Percentiles rank a stretch among this genome's conserved stretches.
phyloP scores from a whole-genome alignment of 2,888 invertebrate species.

The Cephus sareptanus region DNA sequence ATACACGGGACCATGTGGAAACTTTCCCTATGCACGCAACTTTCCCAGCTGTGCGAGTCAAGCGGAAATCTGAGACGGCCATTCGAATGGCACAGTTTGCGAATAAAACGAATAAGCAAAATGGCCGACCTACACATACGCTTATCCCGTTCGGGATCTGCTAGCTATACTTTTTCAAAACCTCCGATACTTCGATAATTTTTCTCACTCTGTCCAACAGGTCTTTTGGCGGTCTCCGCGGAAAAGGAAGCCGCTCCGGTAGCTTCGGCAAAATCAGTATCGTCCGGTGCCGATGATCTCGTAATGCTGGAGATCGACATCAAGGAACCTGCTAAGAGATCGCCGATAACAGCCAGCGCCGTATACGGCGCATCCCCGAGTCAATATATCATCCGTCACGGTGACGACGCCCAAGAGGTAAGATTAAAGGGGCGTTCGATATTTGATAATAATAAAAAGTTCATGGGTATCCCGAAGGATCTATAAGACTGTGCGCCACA shows the following conservation, averaged over 20 bases:
- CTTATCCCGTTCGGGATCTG: not conserved
- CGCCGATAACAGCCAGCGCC: conserved; percentile 51
- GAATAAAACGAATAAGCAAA: not conserved
- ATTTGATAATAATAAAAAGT: not conserved
- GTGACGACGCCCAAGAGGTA: conserved; percentile 60
- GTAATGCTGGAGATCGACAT: conserved; percentile 59
- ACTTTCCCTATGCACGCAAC: conserved; percentile 53
- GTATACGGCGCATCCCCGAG: conserved; percentile 55
- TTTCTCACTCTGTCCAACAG: conserved; percentile 25
- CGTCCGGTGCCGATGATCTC: conserved; percentile 49
- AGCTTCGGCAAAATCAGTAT: conserved; percentile 27
- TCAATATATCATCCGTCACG: conserved; percentile 57
- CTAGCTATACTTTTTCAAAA: not conserved
- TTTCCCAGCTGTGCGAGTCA: conserved; percentile 37
- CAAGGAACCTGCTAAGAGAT: conserved; percentile 59
- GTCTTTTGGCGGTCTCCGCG: conserved; percentile 57
- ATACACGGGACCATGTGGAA: conserved; percentile 25
- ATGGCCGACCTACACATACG: not conserved
- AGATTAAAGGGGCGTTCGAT: conserved; percentile 5
- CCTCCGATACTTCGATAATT: not conserved
- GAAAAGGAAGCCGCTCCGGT: conserved; percentile 48
- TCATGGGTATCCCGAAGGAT: not conserved
- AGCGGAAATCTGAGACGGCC: not conserved
- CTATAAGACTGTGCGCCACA: not conserved
- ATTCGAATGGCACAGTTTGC: not conserved